These are phyloP conservation scores for Ophioninae sp. DNA, from an alignment of 2,888 invertebrate genomes.

Conservation along the genomic window DNA sequence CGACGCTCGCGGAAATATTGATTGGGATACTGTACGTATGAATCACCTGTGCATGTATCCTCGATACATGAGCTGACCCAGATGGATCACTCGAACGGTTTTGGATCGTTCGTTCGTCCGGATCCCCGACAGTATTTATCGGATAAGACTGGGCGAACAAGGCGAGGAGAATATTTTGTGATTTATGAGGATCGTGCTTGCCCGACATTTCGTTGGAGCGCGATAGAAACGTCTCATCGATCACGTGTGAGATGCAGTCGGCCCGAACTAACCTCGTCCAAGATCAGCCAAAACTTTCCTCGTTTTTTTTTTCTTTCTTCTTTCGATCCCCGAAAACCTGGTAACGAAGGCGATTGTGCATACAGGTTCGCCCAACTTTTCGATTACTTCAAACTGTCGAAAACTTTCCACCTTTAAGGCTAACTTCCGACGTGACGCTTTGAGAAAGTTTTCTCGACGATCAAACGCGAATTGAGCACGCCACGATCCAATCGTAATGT, in stretches of 20 bases:
- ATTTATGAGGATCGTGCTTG: conserved; percentile 55
- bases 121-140: conserved; percentile 23
- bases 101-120: conserved; percentile 29
- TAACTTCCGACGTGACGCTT: neutral
- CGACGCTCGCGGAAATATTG: neutral
- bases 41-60: neutral
- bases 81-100: conserved; percentile 26
- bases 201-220: neutral
- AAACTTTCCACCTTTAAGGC: conserved; percentile 24
- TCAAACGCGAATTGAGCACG: neutral
- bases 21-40: neutral
- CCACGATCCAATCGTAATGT: neutral
- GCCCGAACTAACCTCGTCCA: neutral
- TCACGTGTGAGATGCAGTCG: conserved; percentile 19
- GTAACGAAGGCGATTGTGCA: neutral
- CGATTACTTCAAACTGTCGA: conserved; percentile 3
- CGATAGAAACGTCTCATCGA: conserved; percentile 36
- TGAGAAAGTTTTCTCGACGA: neutral
- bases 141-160: conserved; percentile 6
- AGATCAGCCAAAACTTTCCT: conserved; percentile 44
- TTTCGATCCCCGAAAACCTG: neutral
- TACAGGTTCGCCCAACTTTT: neutral
- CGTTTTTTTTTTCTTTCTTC: conserved; percentile 25
- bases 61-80: neutral
- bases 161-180: conserved; percentile 21